Evolutionary conservation across 2,113 vertebrate genomes (phyloP), one percentile per base, ranked within the genome.

Genomic region (Cercopithecus mona): DNA sequence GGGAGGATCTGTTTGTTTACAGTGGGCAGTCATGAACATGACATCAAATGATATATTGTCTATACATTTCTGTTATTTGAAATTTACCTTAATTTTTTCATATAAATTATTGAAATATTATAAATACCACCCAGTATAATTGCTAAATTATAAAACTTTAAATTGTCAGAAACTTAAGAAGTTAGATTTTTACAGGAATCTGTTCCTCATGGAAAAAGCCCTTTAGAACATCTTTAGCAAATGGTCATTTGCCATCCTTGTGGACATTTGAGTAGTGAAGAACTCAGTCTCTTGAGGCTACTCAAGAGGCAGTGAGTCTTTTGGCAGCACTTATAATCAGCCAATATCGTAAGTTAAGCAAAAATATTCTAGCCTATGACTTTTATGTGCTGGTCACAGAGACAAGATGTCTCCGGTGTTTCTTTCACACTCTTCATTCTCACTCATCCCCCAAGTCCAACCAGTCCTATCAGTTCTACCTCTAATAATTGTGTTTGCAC

Each of bases 261-360:
- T 43, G 17, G 12, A 64, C 50, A 86, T 59, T 52, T 90, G 38
- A 43, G 48, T 84, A 17, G 35, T 52, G 6, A 43, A 35, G 1
- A 61, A 45, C 2, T 57, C 73, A 81, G 10, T 17, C 8, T 76
- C n/a, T 73, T 61, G 13, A 85, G 32, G 35, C 2, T 38, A 20
- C 3, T 27, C 14, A 11, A 55, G 18, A 55, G 18, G 52, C 52
- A 55, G 52, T 55, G 52, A 55, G 50, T 25, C 30, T 92, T 87
- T 91, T 50, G 25, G 32, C 40, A 78, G 6, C 18, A 70, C 17
- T 86, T 86, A 81, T 59, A 95, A 85, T 59, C 80, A 91, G 30
- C 2, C 9, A 81, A n/a, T 11, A 17, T 76, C 11, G n/a, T 35
- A 80, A 45, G 48, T 89, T 57, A 83, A 93, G 30, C n/a, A 30